phyloP scores from a whole-genome alignment of 2,113 vertebrate species.

The Furnarius figulus region DNA sequence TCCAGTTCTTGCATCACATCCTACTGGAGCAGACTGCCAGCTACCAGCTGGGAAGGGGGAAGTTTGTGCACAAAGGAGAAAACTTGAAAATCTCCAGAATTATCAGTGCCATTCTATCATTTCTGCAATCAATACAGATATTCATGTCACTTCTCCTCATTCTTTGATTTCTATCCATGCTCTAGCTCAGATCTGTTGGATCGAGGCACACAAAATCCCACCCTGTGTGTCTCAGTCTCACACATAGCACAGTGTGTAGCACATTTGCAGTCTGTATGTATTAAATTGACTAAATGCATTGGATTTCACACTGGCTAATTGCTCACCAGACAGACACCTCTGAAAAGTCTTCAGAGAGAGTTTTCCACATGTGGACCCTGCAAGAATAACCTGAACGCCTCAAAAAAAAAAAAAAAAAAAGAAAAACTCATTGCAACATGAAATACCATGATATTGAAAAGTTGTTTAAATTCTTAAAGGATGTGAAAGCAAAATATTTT shows the following conservation, averaged over 20 bases:
- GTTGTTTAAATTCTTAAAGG: not conserved
- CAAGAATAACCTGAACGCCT: not conserved
- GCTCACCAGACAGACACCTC: not conserved
- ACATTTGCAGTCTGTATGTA: not conserved
- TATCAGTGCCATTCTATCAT: not conserved
- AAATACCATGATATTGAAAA: not conserved
- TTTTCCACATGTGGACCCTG: not conserved
- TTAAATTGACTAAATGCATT: not conserved
- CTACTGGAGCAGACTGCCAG: not conserved
- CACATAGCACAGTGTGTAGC: fast-evolving
- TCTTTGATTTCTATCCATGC: not conserved
- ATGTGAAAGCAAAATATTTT: not conserved
- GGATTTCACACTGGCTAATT: not conserved
- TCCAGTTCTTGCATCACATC: conserved; percentile 12
- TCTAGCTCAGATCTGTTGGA: not conserved
- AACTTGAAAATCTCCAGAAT: not conserved
- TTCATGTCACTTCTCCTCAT: not conserved
- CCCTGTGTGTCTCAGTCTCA: not conserved
- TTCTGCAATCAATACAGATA: not conserved
- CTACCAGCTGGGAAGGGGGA: conserved; percentile 18
- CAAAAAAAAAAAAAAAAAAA: too few species aligned
- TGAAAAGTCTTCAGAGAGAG: not conserved
- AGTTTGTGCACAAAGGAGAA: not conserved
- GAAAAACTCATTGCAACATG: not conserved
- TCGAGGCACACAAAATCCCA: not conserved